Evolutionary conservation across 2,888 invertebrate species (phyloP), one percentile per base, ranked within the genome.

Genomic region (Exocentrus adspersus): DNA sequence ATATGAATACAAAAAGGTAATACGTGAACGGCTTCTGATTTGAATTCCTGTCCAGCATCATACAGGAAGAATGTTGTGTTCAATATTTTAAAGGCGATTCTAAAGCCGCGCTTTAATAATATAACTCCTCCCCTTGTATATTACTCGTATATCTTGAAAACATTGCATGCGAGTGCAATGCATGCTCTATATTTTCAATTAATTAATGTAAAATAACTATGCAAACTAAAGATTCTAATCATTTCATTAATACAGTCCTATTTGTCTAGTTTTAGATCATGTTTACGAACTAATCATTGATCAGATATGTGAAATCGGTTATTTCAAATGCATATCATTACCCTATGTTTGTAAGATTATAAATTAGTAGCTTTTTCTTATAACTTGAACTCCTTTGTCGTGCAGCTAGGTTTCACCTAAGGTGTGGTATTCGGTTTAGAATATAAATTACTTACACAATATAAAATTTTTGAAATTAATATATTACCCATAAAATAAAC

Each of bases 201-300:
- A 75, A 75, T 75, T 75, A 75, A 75, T 75, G 71, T 67, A 68
- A 69, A 75, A 75, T 73, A 70, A 60, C 71, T 69, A 74, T 74
- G 74, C 74, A 73, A 70, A 73, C 66, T 65, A 65, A 60, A 65
- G 67, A 74, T 75, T 70, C 71, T 70, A 72, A 73, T 75, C 70
- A 62, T 58, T 69, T 60, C 62, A 66, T 70, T 72, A 69, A 72
- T 70, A 68, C 64, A 63, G 67, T 68, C 54, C 69, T 70, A 75
- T 75, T 75, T 75, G 75, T 75, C 73, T 68, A 61, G 66, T 65
- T 68, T 70, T 67, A 65, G 68, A 68, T 69, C 68, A 68, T 67
- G 70, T 68, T 67, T 64, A 63, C 61, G 45, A 66, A 68, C 67
- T 69, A 72, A 72, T 66, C 68, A 68, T 66, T 69, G 71, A 72